Evolutionary conservation across 1,140 invertebrate species (phyloP).

Genomic region (Sipha flava): DNA sequence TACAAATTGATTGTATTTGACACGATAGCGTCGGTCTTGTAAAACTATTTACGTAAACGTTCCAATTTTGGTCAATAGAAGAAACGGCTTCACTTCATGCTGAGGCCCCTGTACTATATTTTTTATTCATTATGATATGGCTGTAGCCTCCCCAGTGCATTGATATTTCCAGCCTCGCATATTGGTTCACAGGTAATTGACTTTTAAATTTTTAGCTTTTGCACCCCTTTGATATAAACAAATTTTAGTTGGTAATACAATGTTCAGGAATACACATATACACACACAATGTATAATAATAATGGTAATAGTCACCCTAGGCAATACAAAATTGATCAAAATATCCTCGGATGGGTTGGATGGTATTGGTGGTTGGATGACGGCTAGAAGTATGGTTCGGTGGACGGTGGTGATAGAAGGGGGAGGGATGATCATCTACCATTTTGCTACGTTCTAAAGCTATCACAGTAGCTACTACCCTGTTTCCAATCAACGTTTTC

Average conservation of each 20-base stretch:
- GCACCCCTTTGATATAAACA: not conserved
- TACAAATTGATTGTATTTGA: no score
- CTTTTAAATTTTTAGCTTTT: not conserved
- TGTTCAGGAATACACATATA: no score
- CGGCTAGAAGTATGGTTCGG: no score
- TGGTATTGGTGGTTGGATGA: not conserved
- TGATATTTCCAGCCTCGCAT: no score
- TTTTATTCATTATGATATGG: no score
- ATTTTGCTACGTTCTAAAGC: not conserved
- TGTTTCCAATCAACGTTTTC: slow-evolving; percentile 24
- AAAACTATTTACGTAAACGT: no score
- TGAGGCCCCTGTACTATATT: no score
- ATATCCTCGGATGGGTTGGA: not conserved
- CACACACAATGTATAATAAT: not conserved
- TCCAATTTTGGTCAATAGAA: no score
- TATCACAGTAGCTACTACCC: not conserved
- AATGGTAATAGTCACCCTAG: not conserved
- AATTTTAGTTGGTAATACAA: no score
- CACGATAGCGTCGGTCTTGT: no score
- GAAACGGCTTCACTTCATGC: no score
- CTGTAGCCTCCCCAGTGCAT: no score
- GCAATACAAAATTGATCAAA: slow-evolving; percentile 19
- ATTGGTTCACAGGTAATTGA: not conserved
- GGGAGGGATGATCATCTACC: not conserved
- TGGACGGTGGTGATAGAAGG: not conserved